Conservation (phyloP, 2,797 vertebrate species). For the Peromyscus nudipes region DNA sequence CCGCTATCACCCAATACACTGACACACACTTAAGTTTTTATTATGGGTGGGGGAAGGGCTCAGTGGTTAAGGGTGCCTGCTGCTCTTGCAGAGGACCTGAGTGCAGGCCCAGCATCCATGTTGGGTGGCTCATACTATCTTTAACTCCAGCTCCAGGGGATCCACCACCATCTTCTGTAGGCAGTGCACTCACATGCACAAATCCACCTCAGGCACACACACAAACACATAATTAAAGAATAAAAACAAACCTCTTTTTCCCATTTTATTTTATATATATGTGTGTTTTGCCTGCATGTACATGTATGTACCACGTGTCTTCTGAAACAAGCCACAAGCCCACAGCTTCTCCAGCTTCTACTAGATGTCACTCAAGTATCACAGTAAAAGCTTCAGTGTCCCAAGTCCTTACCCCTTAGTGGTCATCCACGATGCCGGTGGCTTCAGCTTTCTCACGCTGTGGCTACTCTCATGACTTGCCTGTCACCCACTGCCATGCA, state of each 20-base stretch:
- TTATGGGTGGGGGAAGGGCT: too few relatives aligned
- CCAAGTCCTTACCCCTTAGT: neutral
- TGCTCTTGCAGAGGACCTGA: neutral
- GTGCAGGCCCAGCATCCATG: neutral
- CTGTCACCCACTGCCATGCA: too few relatives aligned
- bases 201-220: neutral
- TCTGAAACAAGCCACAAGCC: neutral
- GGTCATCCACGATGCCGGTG: neutral
- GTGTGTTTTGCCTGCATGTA: neutral
- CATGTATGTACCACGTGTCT: neutral
- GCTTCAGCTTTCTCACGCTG: neutral
- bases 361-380: neutral
- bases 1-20: neutral
- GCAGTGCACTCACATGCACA: neutral
- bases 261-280: neutral
- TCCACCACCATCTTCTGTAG: neutral
- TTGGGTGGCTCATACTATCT: neutral
- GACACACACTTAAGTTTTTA: neutral
- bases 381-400: neutral
- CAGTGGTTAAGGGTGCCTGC: too few relatives aligned
- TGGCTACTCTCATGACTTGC: neutral
- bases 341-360: neutral
- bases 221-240: neutral
- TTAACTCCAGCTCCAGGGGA: neutral
- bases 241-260: neutral